Evolutionary conservation across 2,888 invertebrate genomes (phyloP).

Genomic region (Tanaodytes sp.): DNA sequence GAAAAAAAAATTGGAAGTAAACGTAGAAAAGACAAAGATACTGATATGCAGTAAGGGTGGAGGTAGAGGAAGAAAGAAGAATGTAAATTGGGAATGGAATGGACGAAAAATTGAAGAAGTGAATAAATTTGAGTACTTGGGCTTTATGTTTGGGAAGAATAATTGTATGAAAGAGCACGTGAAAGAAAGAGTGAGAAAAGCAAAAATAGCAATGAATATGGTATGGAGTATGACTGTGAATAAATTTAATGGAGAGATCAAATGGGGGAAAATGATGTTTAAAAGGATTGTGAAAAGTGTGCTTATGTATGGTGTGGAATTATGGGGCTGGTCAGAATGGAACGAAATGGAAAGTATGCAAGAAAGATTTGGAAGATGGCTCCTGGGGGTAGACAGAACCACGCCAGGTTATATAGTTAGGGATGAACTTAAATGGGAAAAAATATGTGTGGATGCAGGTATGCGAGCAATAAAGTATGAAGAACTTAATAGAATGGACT

Average conservation of each 20-base stretch:
- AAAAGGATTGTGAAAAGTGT: neutral
- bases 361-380: slow-evolving; percentile 3
- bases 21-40: slow-evolving; percentile 1
- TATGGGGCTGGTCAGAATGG: neutral
- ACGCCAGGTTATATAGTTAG: slow-evolving; percentile 12
- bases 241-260: too few species aligned
- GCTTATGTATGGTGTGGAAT: neutral
- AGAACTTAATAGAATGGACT: too few species aligned
- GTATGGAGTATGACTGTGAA: too few species aligned
- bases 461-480: too few species aligned
- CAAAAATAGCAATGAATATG: too few species aligned
- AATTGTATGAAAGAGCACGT: too few species aligned
- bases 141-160: too few species aligned
- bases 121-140: slow-evolving; percentile 1
- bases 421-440: slow-evolving; percentile 3
- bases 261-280: neutral
- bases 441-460: neutral
- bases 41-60: neutral
- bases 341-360: neutral
- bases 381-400: neutral
- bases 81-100: neutral
- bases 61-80: neutral
- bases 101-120: neutral
- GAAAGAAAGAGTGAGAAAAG: neutral
- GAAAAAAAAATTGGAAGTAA: neutral